Percentiles rank a stretch among this genome's conserved stretches.
phyloP scores from a whole-genome alignment of 2,888 invertebrate species.

The Malachius bipustulatus region DNA sequence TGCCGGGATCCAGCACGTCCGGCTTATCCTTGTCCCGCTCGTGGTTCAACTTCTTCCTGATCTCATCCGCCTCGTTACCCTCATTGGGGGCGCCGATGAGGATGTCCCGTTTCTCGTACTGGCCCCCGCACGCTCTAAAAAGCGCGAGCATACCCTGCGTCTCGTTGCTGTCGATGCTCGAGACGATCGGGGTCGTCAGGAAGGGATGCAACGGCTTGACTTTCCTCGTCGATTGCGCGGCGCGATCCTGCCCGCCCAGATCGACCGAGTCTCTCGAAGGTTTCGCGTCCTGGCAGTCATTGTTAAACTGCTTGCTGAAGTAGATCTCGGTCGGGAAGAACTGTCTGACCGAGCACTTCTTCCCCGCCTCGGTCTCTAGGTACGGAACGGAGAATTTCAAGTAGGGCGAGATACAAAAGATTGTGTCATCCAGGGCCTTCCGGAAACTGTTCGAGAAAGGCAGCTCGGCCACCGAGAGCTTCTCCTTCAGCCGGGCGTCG shows the following conservation, averaged over 20 bases:
- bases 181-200: conserved; percentile 55
- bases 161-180: conserved; percentile 49
- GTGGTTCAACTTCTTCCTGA: conserved; percentile 23
- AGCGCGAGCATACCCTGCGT: conserved; percentile 66
- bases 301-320: conserved; percentile 52
- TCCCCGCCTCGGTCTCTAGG: conserved; percentile 73
- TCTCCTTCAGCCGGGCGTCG: conserved; percentile 25
- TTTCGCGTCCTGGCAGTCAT: conserved; percentile 16
- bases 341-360: conserved; percentile 57
- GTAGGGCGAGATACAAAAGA: conserved; percentile 78
- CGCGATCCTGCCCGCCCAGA: neutral
- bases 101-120: conserved; percentile 37
- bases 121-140: conserved; percentile 77
- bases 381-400: conserved; percentile 75
- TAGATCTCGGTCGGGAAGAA: conserved; percentile 65
- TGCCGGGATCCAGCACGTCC: conserved; percentile 68
- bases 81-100: conserved; percentile 19
- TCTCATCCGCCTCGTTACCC: conserved; percentile 25
- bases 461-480: conserved; percentile 43
- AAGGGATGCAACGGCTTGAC: conserved; percentile 67
- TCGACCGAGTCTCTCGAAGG: conserved; percentile 21
- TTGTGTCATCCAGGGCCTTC: conserved; percentile 59
- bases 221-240: conserved; percentile 21
- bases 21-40: conserved; percentile 19
- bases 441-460: conserved; percentile 57